Evolutionary conservation across 2,888 invertebrate genomes (phyloP).

Genomic region (Xiphydria camelus): DNA sequence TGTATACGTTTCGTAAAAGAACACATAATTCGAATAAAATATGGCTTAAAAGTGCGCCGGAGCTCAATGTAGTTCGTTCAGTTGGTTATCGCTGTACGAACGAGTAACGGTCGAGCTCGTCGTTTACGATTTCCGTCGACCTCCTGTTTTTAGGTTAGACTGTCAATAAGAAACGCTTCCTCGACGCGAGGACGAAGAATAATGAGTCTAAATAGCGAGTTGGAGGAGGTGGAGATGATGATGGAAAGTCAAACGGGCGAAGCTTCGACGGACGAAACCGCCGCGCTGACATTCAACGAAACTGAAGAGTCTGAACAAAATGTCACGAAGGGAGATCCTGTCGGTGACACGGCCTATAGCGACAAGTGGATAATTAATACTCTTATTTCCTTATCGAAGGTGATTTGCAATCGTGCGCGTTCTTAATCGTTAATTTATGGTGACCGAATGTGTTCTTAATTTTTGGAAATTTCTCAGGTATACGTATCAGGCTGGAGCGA

Average conservation of each 20-base stretch:
- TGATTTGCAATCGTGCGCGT: no score
- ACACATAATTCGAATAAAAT: no score
- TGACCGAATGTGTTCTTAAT: neutral
- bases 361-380: conserved; percentile 53
- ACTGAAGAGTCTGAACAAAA: conserved; percentile 55
- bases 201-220: neutral
- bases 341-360: conserved; percentile 81
- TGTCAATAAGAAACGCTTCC: no score
- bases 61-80: no score
- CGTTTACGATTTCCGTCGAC: no score
- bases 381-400: conserved; percentile 45
- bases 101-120: no score
- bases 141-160: no score
- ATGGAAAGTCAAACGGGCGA: neutral
- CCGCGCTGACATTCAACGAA: conserved; percentile 36
- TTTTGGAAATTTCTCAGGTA: conserved; percentile 31
- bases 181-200: no score
- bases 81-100: no score
- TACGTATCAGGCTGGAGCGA: conserved; percentile 64
- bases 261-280: neutral
- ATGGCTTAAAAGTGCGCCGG: no score
- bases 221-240: neutral
- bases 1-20: no score
- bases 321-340: conserved; percentile 72
- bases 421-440: neutral